Evolutionary conservation across 2,113 vertebrate genomes (phyloP).

Genomic region (Macrotus californicus): DNA sequence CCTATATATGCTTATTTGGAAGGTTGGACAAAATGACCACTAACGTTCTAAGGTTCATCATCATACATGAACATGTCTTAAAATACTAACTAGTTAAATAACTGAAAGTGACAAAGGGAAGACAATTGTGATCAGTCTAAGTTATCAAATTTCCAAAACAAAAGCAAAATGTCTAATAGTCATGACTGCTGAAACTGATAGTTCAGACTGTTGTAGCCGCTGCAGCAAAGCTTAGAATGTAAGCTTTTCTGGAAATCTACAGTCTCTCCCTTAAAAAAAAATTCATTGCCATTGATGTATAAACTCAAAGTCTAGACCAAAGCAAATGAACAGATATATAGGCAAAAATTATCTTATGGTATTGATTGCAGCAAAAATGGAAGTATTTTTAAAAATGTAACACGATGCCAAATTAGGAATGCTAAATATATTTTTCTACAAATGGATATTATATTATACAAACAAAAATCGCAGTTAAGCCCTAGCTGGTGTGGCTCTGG

Average conservation of each 20-base stretch:
- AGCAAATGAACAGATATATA: background rate
- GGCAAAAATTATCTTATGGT: background rate
- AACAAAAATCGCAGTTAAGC: background rate
- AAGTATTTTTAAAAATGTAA: background rate
- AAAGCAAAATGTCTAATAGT: background rate
- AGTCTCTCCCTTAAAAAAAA: background rate
- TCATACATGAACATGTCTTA: background rate
- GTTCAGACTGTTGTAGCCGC: background rate
- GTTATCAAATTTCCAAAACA: background rate
- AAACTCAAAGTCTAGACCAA: background rate
- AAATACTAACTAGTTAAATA: background rate
- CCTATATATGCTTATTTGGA: background rate
- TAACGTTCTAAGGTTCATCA: background rate
- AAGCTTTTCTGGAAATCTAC: background rate
- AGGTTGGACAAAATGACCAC: background rate
- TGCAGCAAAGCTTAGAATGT: background rate
- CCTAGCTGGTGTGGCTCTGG: too few species aligned
- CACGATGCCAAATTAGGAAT: background rate
- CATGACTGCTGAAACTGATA: background rate
- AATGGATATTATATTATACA: background rate
- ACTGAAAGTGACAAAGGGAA: background rate
- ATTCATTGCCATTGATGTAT: background rate
- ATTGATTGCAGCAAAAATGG: background rate
- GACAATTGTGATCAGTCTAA: background rate
- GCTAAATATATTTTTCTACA: background rate